Conservation (phyloP, 2,113 vertebrate species). For the Anser brachyrhynchus region DNA sequence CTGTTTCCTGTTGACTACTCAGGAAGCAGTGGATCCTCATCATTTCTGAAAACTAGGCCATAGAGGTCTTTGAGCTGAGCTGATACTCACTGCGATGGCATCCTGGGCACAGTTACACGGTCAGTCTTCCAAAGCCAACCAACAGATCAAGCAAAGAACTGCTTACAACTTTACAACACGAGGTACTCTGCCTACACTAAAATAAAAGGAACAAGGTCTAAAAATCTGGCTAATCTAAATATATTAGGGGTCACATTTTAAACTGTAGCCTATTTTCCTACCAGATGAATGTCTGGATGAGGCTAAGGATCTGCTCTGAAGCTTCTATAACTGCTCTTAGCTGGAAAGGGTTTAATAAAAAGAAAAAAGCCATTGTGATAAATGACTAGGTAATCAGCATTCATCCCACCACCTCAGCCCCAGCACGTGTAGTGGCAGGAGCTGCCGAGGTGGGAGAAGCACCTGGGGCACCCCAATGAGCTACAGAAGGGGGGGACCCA, state of each 20-base stretch:
- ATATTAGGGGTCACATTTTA: not conserved
- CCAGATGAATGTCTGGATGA: rapidly evolving
- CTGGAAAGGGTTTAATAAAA: not conserved
- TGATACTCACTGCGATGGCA: not conserved
- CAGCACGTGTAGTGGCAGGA: rapidly evolving
- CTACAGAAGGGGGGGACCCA: not conserved
- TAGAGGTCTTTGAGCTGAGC: not conserved
- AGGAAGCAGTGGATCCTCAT: conserved; percentile 1
- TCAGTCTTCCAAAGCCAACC: not conserved
- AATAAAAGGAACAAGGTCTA: not conserved
- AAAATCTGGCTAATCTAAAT: not conserved
- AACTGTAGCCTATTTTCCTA: not conserved
- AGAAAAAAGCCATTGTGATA: not conserved
- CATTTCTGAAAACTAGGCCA: not conserved
- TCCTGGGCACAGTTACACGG: not conserved
- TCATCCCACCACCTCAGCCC: not conserved
- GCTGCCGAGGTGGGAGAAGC: not conserved
- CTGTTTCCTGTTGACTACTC: not conserved
- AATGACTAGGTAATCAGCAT: not conserved
- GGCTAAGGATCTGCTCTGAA: not conserved
- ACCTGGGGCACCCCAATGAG: not conserved
- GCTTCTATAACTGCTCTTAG: not conserved
- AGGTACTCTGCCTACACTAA: not conserved
- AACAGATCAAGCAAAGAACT: not conserved
- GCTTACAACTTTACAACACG: not conserved